These are phyloP conservation scores for Anisognathus igniventris DNA, from an alignment of 2,797 vertebrate species.

Conservation along the genomic window DNA sequence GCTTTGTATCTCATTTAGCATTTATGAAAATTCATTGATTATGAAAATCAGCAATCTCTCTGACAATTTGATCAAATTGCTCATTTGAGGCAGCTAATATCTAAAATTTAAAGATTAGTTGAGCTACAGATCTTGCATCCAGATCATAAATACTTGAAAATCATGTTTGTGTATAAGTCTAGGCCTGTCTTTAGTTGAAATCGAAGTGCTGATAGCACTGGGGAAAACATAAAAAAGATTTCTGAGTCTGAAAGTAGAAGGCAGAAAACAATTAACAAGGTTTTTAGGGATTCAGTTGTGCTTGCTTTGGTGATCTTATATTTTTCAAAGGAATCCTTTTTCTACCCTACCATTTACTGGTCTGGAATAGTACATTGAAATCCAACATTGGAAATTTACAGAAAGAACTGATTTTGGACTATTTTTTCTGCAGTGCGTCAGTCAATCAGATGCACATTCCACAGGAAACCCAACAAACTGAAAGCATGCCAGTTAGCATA, in stretches of 20 bases:
- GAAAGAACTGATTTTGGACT: not conserved
- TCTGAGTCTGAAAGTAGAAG: not conserved
- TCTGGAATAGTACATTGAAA: not conserved
- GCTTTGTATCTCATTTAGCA: not conserved
- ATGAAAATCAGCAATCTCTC: not conserved
- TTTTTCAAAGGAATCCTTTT: not conserved
- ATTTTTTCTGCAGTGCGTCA: not conserved
- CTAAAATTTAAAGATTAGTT: not conserved
- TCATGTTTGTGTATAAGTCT: not conserved
- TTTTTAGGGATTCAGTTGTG: not conserved
- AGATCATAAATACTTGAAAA: not conserved
- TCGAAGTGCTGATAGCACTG: not conserved
- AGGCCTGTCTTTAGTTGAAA: not conserved
- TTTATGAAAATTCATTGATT: not conserved
- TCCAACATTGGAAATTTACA: not conserved
- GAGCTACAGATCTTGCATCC: not conserved
- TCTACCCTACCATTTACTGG: not conserved
- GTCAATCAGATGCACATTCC: not conserved
- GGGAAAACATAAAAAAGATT: not conserved
- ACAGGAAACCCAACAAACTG: not conserved
- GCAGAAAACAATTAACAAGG: not conserved
- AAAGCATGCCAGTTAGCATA: not conserved
- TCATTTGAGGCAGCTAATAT: not conserved
- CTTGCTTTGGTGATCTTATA: not conserved
- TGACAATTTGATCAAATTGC: not conserved